These are phyloP conservation scores for Sinonovacula constricta DNA, from an alignment of 1,140 invertebrate genomes.

Conservation along the genomic window DNA sequence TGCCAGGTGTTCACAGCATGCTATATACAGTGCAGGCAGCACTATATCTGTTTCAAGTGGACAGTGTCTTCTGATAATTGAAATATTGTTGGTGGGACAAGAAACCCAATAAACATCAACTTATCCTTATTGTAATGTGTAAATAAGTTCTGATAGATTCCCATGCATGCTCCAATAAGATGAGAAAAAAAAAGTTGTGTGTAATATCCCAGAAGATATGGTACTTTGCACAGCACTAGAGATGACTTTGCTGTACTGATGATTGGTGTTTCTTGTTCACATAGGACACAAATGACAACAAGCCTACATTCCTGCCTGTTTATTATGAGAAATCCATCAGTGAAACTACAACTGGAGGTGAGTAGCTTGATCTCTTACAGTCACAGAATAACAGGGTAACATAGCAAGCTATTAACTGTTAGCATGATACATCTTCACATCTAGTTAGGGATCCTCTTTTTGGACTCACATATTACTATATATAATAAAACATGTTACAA, in stretches of 20 bases:
- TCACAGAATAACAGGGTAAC: too few species aligned
- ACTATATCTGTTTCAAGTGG: too few species aligned
- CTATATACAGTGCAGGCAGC: too few species aligned
- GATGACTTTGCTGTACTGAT: not conserved
- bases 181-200: conserved; percentile 1
- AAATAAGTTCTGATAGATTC: not conserved
- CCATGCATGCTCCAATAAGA: not conserved
- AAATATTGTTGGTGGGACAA: too few species aligned
- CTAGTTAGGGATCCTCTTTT: too few species aligned
- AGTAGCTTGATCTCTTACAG: conserved; percentile 72
- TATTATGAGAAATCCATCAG: conserved; percentile 52
- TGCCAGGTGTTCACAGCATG: too few species aligned
- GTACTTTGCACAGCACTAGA: too few species aligned
- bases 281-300: conserved; percentile 71
- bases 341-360: conserved; percentile 82
- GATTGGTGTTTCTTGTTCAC: not conserved
- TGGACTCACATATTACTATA: too few species aligned
- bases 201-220: not conserved
- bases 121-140: not conserved
- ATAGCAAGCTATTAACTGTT: too few species aligned
- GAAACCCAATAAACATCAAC: not conserved
- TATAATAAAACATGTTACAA: too few species aligned
- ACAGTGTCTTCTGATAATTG: too few species aligned
- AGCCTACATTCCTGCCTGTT: conserved; percentile 55
- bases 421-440: too few species aligned